Percentiles rank a stretch among this genome's conserved stretches.
phyloP scores from a whole-genome alignment of 1,140 invertebrate species.

The Dermatophagoides farinae region DNA sequence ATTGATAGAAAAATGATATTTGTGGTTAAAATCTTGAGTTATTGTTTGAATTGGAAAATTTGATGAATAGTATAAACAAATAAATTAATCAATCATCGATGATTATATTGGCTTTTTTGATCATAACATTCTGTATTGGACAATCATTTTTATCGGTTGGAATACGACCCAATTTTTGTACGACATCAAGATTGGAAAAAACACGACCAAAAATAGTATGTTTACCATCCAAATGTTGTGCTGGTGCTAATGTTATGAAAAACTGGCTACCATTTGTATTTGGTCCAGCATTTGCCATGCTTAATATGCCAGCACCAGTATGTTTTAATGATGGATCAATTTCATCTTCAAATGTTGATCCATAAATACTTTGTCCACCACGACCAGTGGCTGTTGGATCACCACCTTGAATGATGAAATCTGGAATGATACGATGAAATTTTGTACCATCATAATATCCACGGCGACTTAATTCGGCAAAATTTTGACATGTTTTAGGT shows the following conservation, averaged over 20 bases:
- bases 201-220: conserved; percentile 27
- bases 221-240: conserved; percentile 65
- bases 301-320: conserved; percentile 70
- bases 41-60: neutral
- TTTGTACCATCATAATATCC: conserved; percentile 86
- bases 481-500: conserved; percentile 92
- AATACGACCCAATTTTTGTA: conserved; percentile 74
- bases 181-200: conserved; percentile 78
- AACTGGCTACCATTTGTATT: conserved; percentile 96
- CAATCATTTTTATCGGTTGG: conserved; percentile 86
- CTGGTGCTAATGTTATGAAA: conserved; percentile 71
- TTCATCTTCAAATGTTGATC: conserved; percentile 81
- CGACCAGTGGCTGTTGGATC: conserved; percentile 89
- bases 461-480: conserved; percentile 65
- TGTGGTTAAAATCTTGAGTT: neutral
- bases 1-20: too few relatives aligned
- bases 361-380: conserved; percentile 87
- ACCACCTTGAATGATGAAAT: conserved; percentile 97
- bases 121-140: conserved; percentile 72
- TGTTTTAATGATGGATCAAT: conserved; percentile 73
- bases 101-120: conserved; percentile 25
- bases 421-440: conserved; percentile 86
- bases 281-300: conserved; percentile 94
- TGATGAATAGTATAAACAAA: neutral
- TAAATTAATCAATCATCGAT: neutral